These are phyloP conservation scores for Centrocercus urophasianus DNA, from an alignment of 2,113 vertebrate genomes.

Conservation along the genomic window DNA sequence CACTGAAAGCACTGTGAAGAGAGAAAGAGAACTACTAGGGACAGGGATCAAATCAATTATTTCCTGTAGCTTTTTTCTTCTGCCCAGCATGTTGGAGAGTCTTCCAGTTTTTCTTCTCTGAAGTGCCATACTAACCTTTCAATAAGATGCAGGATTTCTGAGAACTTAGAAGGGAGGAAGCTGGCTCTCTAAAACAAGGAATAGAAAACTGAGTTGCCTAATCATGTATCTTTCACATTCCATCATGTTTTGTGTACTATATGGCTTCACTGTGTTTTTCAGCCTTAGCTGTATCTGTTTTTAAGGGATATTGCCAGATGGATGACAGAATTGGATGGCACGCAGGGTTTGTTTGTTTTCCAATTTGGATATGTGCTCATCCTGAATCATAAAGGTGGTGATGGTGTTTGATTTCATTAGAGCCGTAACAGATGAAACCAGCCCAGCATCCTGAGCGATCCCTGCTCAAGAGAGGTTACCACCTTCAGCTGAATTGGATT, in stretches of 20 bases:
- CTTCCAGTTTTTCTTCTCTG: constrained; percentile 43
- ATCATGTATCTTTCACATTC: constrained; percentile 50
- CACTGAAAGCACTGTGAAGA: constrained; percentile 47
- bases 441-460: background rate
- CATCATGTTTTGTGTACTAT: constrained; percentile 12
- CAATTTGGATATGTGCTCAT: background rate
- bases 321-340: background rate
- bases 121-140: constrained; percentile 56
- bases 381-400: constrained; percentile 14
- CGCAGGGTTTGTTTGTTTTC: background rate
- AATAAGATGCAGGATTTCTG: background rate
- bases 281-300: constrained; percentile 8
- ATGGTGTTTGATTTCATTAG: background rate
- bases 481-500: background rate
- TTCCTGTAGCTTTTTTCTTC: constrained; percentile 38
- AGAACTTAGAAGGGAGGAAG: background rate
- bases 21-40: constrained; percentile 24
- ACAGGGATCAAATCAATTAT: constrained; percentile 25
- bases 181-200: background rate
- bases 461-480: background rate
- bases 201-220: constrained; percentile 26
- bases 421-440: background rate
- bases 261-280: background rate
- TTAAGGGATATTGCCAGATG: constrained; percentile 2
- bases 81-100: background rate